Evolutionary conservation across 2,113 vertebrate genomes (phyloP).

Genomic region (Hystrix cristata): DNA sequence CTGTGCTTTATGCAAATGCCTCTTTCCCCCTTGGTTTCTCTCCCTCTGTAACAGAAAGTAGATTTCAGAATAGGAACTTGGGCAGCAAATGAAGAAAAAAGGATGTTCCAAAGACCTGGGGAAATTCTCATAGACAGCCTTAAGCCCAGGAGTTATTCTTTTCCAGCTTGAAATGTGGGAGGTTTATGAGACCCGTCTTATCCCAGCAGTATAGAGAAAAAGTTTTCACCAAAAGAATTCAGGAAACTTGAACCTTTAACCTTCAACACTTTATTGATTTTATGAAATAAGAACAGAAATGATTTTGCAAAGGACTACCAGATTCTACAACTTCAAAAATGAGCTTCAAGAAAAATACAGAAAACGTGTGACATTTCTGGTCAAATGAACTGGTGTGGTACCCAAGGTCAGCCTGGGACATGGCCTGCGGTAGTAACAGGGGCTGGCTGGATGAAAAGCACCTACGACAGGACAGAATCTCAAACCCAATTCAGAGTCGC

Average conservation of each 20-base stretch:
- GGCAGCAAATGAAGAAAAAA: background rate
- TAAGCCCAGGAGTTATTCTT: background rate
- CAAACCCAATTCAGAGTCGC: background rate
- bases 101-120: background rate
- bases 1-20: conserved; percentile 43
- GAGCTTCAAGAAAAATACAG: conserved; percentile 45
- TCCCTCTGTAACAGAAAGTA: background rate
- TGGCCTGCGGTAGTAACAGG: too few species aligned
- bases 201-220: conserved; percentile 48
- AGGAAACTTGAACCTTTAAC: conserved; percentile 50
- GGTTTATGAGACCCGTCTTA: conserved; percentile 33
- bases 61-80: conserved; percentile 15
- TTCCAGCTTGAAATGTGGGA: conserved; percentile 23
- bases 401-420: background rate
- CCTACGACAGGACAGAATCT: background rate
- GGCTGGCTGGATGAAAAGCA: background rate
- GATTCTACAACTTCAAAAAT: conserved; percentile 6
- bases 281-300: conserved; percentile 62
- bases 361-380: background rate
- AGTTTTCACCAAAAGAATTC: conserved; percentile 22
- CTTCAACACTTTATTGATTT: conserved; percentile 58
- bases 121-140: conserved; percentile 12
- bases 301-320: conserved; percentile 11
- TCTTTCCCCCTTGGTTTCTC: conserved; percentile 19
- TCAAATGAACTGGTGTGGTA: background rate